phyloP scores from a whole-genome alignment of 2,113 vertebrate genomes.

The Rhipidura dahli region DNA sequence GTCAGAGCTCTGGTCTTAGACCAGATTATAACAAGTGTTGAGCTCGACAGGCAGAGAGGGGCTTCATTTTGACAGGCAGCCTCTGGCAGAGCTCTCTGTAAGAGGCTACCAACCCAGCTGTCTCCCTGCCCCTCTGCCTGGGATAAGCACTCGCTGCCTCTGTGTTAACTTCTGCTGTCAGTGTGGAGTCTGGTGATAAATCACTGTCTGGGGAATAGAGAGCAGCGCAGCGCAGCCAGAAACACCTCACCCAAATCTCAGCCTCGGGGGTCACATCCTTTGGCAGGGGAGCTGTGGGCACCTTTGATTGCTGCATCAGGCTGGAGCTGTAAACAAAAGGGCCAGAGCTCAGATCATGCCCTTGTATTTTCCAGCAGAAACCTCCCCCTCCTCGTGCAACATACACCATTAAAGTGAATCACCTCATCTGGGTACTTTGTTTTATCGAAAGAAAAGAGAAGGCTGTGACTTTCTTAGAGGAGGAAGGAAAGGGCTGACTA shows the following conservation, averaged over 20 bases:
- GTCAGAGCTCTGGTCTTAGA: constrained; percentile 3
- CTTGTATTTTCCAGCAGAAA: background rate
- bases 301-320: background rate
- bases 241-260: background rate
- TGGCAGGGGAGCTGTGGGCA: background rate
- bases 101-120: constrained; percentile 32
- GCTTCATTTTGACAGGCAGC: constrained; percentile 13
- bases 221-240: background rate
- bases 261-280: background rate
- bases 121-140: constrained; percentile 13
- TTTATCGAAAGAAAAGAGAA: background rate
- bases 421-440: background rate
- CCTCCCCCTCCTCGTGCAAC: background rate
- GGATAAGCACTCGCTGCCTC: background rate
- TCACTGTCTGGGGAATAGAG: background rate
- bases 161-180: constrained; percentile 22
- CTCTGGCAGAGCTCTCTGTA: background rate
- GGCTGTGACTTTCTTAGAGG: background rate
- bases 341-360: background rate
- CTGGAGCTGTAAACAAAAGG: background rate
- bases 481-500: background rate
- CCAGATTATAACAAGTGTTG: background rate
- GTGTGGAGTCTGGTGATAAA: background rate
- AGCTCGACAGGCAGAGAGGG: background rate
- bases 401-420: background rate